Evolutionary conservation across 2,888 invertebrate species (phyloP).

Genomic region (Leptopilina myrica): DNA sequence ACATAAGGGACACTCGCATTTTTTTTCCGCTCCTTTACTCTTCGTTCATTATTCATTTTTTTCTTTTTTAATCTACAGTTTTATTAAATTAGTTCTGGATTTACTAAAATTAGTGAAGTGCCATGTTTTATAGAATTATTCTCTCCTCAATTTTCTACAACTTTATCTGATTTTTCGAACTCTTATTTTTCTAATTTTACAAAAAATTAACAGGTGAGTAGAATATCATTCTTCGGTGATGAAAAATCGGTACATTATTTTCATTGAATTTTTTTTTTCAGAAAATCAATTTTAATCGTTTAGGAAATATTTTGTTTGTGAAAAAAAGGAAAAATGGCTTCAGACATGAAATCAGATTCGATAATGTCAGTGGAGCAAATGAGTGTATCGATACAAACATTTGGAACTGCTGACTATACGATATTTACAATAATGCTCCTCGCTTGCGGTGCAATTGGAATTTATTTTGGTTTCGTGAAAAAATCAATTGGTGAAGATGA

Average conservation of each 20-base stretch:
- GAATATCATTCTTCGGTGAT: neutral
- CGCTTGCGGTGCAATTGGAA: slow-evolving; percentile 86
- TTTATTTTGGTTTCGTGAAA: slow-evolving; percentile 89
- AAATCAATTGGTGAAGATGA: slow-evolving; percentile 82
- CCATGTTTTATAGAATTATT: slow-evolving; percentile 5
- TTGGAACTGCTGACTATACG: slow-evolving; percentile 86
- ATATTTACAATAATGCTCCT: slow-evolving; percentile 88
- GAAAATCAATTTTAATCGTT: neutral
- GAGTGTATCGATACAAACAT: slow-evolving; percentile 80
- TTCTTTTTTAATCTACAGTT: neutral
- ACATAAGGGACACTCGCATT: slow-evolving; percentile 22
- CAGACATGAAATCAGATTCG: slow-evolving; percentile 10
- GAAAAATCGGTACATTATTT: too few relatives aligned
- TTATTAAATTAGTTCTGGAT: neutral
- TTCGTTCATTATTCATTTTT: neutral
- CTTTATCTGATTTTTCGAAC: neutral
- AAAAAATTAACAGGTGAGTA: neutral
- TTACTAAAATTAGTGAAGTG: neutral
- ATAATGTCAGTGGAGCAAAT: slow-evolving; percentile 77
- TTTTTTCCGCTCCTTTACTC: slow-evolving; percentile 1
- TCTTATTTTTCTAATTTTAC: neutral
- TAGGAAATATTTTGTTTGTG: neutral
- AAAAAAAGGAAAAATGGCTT: neutral
- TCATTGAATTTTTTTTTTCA: too few relatives aligned
- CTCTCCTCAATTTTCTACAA: neutral